Conservation (phyloP, 2,113 vertebrate genomes). For the Chrysochloris asiatica region DNA sequence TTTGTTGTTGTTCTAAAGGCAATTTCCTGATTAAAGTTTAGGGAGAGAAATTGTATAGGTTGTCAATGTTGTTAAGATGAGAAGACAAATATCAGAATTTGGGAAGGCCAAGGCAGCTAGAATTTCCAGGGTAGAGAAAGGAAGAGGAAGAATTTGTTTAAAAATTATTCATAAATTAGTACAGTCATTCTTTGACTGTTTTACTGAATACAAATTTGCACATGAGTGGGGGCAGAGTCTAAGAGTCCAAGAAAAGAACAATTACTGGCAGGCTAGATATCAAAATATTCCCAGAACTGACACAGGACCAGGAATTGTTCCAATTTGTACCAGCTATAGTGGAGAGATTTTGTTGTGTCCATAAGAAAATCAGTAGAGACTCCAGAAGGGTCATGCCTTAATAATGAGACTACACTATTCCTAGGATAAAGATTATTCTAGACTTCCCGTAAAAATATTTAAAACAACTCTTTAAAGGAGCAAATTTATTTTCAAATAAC, state of each 20-base stretch:
- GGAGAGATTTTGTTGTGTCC: not conserved
- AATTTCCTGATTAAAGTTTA: not conserved
- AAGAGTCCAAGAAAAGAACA: not conserved
- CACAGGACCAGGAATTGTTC: not conserved
- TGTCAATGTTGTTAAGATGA: conserved; percentile 30
- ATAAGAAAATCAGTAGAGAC: not conserved
- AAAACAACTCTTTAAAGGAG: not conserved
- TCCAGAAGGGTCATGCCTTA: not conserved
- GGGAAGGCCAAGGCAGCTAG: not conserved
- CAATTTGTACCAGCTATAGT: not conserved
- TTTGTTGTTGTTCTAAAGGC: not conserved
- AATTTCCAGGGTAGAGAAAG: not conserved
- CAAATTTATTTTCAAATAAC: not conserved
- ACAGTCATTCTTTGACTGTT: not conserved
- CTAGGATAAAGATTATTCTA: not conserved
- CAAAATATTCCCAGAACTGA: not conserved
- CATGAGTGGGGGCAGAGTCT: not conserved
- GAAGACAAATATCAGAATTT: conserved; percentile 42
- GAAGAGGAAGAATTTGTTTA: not conserved
- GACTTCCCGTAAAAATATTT: not conserved
- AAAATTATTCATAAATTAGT: not conserved
- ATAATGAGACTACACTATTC: not conserved
- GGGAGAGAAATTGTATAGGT: not conserved
- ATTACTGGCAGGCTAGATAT: not conserved
- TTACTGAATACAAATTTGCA: not conserved